Conservation (phyloP, 2,888 invertebrate genomes). For the Orgyia antiqua region DNA sequence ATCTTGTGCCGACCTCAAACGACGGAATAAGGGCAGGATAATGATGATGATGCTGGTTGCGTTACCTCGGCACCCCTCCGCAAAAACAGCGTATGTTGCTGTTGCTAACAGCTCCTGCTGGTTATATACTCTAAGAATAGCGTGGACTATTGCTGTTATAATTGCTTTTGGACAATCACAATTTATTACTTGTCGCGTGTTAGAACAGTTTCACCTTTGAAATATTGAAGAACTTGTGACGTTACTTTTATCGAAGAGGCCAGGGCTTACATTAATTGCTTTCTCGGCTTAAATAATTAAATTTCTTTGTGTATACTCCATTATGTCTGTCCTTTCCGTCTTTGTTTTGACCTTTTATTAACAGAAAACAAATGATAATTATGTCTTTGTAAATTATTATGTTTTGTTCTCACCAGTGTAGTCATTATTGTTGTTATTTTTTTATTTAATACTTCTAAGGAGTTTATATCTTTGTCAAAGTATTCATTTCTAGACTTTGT, state of each 20-base stretch:
- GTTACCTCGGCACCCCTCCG: too few species aligned
- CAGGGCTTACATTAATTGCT: conserved; percentile 14
- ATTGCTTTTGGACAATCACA: conserved; percentile 44
- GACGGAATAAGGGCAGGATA: too few species aligned
- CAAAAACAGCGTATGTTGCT: too few species aligned
- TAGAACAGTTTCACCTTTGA: conserved; percentile 7
- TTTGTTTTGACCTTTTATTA: conserved; percentile 7
- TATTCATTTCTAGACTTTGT: too few species aligned
- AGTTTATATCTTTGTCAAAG: too few species aligned
- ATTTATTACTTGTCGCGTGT: conserved; percentile 39
- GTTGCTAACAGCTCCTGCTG: too few species aligned
- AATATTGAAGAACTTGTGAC: conserved; percentile 20
- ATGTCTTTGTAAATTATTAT: conserved; percentile 2
- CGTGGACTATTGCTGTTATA: conserved; percentile 35
- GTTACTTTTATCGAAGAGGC: conserved; percentile 15
- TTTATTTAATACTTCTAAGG: too few species aligned
- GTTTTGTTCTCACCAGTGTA: background rate
- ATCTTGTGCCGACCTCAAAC: too few species aligned
- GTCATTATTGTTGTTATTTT: too few species aligned
- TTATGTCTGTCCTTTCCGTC: conserved; percentile 4
- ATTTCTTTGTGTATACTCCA: conserved; percentile 7
- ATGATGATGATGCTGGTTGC: too few species aligned
- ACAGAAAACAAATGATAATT: conserved; percentile 5
- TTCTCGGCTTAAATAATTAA: conserved; percentile 15
- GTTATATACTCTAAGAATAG: too few species aligned